Base-by-base conservation (phyloP, 1,140 invertebrate genomes). In the Adoxophyes honmai region DNA sequence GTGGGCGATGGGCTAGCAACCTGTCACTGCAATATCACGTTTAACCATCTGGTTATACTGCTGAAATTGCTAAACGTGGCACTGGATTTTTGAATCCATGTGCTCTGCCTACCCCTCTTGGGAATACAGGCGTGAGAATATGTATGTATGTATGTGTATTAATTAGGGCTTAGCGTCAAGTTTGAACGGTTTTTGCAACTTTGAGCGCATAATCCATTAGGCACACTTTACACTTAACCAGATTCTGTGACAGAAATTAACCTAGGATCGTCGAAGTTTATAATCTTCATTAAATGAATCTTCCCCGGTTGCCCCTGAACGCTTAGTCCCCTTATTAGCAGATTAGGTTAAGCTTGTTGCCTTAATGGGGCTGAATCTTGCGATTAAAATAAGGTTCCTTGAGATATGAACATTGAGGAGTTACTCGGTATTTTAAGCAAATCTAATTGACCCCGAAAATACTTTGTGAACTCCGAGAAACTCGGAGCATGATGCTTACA, bases 271-370 rank as follows among this genome's bases (percentile, higher is more conserved):
- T 48, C 42, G 42, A 48, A 48, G 42, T 48, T 48, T 48, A 48
- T 48, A 48, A 48, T 48, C 42, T 48, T 48, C 42, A 48, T 48
- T 33, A 48, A 48, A 48, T 28, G 42, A 48, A 48, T 48, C 42
- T 48, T 44, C 18, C 18, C 42, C 18, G 16, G 42, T 48, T 18
- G 42, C 42, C 16, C 18, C 42, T 48, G 42, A 48, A 48, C 42
- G 42, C 42, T 48, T 48, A 48, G 42, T 33, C 42, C 42, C 42
- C 42, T 48, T 48, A 48, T 48, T 48, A 48, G 18, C 42, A 48
- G 42, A 48, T 48, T 48, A 48, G 6, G 42, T 48, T 48, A 48
- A 48, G 21, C 42, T 48, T 48, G 42, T 48, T 48, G 16, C 42
- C 42, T 48, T 48, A 48, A 48, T 48, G 42, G 42, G 21, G 42